These are phyloP conservation scores for Cryptus viduatorius DNA, from an alignment of 2,888 invertebrate genomes.

Conservation along the genomic window DNA sequence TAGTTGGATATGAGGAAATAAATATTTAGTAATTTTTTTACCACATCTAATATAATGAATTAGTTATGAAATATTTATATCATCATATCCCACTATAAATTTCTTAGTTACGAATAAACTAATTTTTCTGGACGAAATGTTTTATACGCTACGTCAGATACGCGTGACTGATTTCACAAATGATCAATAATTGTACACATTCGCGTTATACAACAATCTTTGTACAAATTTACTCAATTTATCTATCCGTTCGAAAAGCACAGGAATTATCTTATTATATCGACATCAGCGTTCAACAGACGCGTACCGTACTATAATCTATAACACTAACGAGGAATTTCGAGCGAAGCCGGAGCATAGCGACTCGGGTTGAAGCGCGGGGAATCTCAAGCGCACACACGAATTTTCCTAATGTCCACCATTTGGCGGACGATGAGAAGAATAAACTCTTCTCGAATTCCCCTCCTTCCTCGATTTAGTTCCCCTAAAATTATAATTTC, in stretches of 20 bases:
- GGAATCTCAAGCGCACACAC: conserved; percentile 53
- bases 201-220: not conserved
- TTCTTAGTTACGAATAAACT: no score
- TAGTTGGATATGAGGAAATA: no score
- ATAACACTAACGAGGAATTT: conserved; percentile 35
- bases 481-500: conserved; percentile 79
- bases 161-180: no score
- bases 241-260: conserved; percentile 15
- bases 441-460: conserved; percentile 26
- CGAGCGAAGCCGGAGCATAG: not conserved
- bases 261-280: conserved; percentile 79
- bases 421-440: conserved; percentile 72
- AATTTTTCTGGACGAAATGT: no score
- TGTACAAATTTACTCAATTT: not conserved
- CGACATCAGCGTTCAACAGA: conserved; percentile 75
- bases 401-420: conserved; percentile 75
- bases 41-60: no score
- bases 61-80: no score
- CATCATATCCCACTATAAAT: no score
- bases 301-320: conserved; percentile 8
- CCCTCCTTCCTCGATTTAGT: conserved; percentile 27
- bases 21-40: no score
- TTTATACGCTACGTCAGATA: no score
- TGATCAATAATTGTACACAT: no score
- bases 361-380: not conserved